Base-by-base conservation (phyloP, 2,797 vertebrate genomes). In the Leuciscus waleckii region DNA sequence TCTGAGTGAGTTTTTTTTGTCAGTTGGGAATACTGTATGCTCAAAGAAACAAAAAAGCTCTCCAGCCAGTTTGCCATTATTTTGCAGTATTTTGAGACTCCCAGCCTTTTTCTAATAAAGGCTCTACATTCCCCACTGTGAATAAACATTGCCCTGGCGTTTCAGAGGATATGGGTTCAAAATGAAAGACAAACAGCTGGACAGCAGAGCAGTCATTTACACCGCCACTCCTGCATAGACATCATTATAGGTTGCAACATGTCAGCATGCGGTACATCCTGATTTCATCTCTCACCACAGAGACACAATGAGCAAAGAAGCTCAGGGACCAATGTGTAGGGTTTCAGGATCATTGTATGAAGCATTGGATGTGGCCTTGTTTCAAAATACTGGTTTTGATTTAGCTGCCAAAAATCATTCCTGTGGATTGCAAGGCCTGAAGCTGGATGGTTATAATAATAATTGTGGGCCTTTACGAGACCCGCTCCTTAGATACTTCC, bases 191-290 rank as follows among this genome's bases (percentile, higher is more conserved):
- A 92, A 91, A 91, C 89, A 89, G 68, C 81, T 87, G 84, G 86
- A 88, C 89, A 61, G 70, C 80, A 80, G 76, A 91, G 84, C 89
- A 91, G 81, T 91, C 74, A 89, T 86, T 86, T 83, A 86, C 89
- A 85, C 84, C 78, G 23, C 46, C 49, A 87, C 89, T 93, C 91
- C 92, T 89, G 92, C 90, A 58, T 79, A 83, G 88, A 90, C 78
- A 89, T 90, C 86, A 92, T 93, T 91, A 91, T 76, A 92, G 91
- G 85, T 91, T 88, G 82, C 78, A 84, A 89, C 85, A 81, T 68
- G 78, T 88, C 85, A 43, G 78, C 83, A 80, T 82, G 79, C 7
- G 23, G 75, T 79, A 21, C 73, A 79, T 71, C 69, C 41, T 71
- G 54, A 79, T 77, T 58, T 67, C 56, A 58, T 78, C 56, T 67